Conservation (phyloP, 2,113 vertebrate species). For the Salminus brasiliensis region DNA sequence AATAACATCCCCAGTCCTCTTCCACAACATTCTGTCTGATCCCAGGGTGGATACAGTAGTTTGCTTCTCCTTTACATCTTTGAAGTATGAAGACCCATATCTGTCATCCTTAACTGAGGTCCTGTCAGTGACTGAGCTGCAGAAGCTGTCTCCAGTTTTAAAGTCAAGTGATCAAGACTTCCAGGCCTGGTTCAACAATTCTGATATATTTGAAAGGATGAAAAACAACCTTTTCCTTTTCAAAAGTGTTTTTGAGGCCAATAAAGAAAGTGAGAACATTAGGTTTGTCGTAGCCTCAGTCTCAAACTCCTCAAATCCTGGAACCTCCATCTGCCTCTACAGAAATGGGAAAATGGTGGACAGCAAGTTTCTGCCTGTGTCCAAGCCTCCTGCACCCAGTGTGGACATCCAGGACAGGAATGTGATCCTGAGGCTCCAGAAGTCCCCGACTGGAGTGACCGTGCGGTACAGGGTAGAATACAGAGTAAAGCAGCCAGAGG, state of each 20-base stretch:
- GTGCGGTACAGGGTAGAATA: conserved; percentile 23
- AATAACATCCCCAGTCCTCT: neutral
- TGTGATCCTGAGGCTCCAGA: conserved; percentile 11
- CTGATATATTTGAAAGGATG: neutral
- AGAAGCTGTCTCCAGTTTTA: neutral
- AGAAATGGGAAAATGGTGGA: neutral
- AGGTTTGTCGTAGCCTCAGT: conserved; percentile 20
- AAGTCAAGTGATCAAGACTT: neutral
- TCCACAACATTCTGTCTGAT: neutral
- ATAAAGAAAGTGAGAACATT: neutral
- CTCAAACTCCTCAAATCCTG: conserved; percentile 7
- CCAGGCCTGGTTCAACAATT: neutral
- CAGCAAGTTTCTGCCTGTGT: conserved; percentile 4
- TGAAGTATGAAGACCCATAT: conserved; percentile 46
- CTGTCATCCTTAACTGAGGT: neutral
- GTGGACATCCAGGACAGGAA: neutral
- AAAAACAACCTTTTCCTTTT: conserved; percentile 11
- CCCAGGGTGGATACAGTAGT: conserved; percentile 16
- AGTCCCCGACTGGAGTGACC: conserved; percentile 19
- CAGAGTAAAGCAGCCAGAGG: neutral
- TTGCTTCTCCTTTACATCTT: conserved; percentile 57
- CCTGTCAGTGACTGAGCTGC: neutral
- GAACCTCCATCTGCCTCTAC: conserved; percentile 23
- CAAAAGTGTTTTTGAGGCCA: neutral
- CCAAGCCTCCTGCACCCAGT: conserved; percentile 9